Evolutionary conservation across 2,888 invertebrate species (phyloP).

Genomic region (Alloplasta piceator): DNA sequence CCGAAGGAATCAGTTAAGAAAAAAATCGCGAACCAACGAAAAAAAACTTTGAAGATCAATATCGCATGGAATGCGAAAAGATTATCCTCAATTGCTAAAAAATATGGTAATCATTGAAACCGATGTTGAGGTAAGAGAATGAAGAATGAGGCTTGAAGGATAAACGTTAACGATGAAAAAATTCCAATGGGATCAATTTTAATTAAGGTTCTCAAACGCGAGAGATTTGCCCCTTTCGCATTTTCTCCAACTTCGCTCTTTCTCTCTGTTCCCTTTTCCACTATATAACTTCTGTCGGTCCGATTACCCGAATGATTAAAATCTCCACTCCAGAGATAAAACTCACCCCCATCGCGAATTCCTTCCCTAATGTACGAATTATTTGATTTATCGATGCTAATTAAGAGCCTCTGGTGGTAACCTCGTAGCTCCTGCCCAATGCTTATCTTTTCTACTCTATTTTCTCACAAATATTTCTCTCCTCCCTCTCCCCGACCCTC

Average conservation of each 20-base stretch:
- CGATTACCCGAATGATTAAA: conserved; percentile 57
- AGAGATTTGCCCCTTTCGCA: neutral
- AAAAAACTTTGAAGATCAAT: conserved; percentile 6
- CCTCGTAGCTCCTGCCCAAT: neutral
- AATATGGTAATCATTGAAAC: conserved; percentile 1
- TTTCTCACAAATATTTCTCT: conserved; percentile 42
- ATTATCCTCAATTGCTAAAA: neutral
- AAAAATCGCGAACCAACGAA: neutral
- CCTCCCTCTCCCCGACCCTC: neutral
- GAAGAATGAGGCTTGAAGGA: conserved; percentile 16
- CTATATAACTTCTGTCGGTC: neutral
- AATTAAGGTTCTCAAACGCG: conserved; percentile 55
- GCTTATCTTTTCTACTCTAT: conserved; percentile 38
- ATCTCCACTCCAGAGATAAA: conserved; percentile 39
- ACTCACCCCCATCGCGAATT: conserved; percentile 35
- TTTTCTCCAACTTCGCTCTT: conserved; percentile 34
- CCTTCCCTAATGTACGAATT: conserved; percentile 55
- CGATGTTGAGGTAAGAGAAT: conserved; percentile 8
- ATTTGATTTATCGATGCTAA: conserved; percentile 66
- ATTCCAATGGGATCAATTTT: conserved; percentile 58
- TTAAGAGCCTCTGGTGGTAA: conserved; percentile 51
- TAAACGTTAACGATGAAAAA: conserved; percentile 34
- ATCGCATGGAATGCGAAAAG: neutral
- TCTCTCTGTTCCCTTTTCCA: conserved; percentile 2
- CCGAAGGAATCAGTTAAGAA: neutral